These are phyloP conservation scores for Thunnus thynnus DNA, from an alignment of 2,113 vertebrate genomes.

Conservation along the genomic window DNA sequence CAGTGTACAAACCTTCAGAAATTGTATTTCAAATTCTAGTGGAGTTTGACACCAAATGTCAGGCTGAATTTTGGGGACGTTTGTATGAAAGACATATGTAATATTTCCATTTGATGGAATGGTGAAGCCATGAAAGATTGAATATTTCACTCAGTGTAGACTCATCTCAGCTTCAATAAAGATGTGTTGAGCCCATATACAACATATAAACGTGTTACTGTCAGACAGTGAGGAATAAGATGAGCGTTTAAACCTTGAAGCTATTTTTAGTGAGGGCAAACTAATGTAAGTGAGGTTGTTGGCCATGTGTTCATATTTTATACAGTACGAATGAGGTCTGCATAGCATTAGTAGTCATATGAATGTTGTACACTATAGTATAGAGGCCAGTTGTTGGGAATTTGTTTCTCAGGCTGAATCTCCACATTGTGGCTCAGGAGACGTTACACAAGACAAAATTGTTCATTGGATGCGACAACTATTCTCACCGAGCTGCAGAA, in stretches of 20 bases:
- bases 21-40: neutral
- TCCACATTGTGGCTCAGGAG: conserved; percentile 54
- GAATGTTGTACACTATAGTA: neutral
- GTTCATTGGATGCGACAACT: conserved; percentile 71
- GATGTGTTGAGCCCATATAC: neutral
- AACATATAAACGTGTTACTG: neutral
- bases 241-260: neutral
- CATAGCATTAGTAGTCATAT: neutral
- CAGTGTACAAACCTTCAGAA: neutral
- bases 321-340: neutral
- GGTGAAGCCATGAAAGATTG: too few relatives aligned
- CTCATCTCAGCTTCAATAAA: neutral
- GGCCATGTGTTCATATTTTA: conserved; percentile 13
- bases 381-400: conserved; percentile 56
- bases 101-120: neutral
- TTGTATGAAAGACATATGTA: neutral
- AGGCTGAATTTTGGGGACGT: neutral
- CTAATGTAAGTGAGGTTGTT: too few relatives aligned
- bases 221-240: neutral
- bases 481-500: conserved; percentile 64
- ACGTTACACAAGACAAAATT: conserved; percentile 73
- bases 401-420: conserved; percentile 53
- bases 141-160: neutral
- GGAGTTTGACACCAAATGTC: neutral
- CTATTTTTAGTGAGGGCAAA: neutral